Conservation (phyloP, 1,140 invertebrate genomes). For the Drosophila repletoides region DNA sequence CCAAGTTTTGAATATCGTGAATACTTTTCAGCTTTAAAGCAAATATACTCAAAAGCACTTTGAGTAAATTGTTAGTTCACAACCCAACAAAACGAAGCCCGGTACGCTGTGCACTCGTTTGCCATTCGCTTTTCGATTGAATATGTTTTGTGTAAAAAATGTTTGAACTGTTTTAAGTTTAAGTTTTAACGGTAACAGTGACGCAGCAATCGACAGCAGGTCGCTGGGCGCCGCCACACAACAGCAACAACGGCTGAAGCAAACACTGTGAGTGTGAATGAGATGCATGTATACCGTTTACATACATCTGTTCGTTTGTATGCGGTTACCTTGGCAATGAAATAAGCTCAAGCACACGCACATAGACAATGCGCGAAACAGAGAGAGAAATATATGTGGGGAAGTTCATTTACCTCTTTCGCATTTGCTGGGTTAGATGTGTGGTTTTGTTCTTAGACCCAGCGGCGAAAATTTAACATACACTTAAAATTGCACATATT, state of each 20-base stretch:
- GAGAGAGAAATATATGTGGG: conserved; percentile 5
- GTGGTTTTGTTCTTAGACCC: conserved; percentile 35
- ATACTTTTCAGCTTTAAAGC: too few relatives aligned
- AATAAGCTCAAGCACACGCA: conserved; percentile 33
- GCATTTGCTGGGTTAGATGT: conserved; percentile 56
- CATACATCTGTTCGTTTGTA: conserved; percentile 1
- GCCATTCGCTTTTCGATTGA: conserved; percentile 42
- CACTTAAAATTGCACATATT: too few relatives aligned
- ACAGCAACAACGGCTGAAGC: too few relatives aligned
- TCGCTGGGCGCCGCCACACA: neutral
- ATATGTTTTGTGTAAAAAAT: conserved; percentile 80
- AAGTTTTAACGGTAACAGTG: conserved; percentile 81
- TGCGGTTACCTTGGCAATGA: conserved; percentile 70
- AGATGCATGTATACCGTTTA: conserved; percentile 2
- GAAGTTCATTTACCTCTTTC: conserved; percentile 69
- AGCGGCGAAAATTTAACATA: too few relatives aligned
- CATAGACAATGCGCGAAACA: conserved; percentile 13
- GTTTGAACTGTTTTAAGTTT: conserved; percentile 82
- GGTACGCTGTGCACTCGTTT: conserved; percentile 20
- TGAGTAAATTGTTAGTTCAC: too few relatives aligned
- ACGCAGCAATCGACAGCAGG: conserved; percentile 62
- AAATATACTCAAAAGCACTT: too few relatives aligned
- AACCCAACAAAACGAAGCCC: conserved; percentile 21
- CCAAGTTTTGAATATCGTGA: too few relatives aligned
- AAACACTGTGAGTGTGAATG: conserved; percentile 22